These are phyloP conservation scores for Agrilus planipennis DNA, from an alignment of 1,140 invertebrate species.

Conservation along the genomic window DNA sequence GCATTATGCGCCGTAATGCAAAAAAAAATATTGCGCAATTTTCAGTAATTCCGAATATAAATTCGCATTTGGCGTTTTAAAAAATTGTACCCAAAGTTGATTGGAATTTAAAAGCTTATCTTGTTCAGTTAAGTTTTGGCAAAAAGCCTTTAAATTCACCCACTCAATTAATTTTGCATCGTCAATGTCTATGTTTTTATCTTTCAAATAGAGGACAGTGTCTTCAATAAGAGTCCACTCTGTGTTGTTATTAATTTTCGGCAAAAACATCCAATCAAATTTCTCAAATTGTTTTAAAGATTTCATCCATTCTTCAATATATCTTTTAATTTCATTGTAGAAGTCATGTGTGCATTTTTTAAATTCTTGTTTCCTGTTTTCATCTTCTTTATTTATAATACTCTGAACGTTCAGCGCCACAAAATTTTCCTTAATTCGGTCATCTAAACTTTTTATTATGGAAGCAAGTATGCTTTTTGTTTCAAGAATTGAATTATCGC, in stretches of 20 bases:
- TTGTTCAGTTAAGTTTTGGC: conserved; percentile 6
- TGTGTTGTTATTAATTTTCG: not conserved
- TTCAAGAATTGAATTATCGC: conserved; percentile 10
- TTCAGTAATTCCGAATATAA: conserved; percentile 6
- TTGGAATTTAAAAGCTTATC: conserved; percentile 6
- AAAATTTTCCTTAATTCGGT: conserved; percentile 2
- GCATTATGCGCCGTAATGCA: too few species aligned
- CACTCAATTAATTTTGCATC: conserved; percentile 9
- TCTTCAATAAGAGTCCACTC: not conserved
- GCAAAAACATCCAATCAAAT: conserved; percentile 3
- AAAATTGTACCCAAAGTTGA: conserved; percentile 1
- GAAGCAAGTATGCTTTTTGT: conserved; percentile 1
- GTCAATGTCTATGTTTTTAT: conserved; percentile 8
- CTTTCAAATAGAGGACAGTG: not conserved
- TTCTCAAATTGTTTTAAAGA: conserved; percentile 2
- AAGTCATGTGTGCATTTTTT: not conserved
- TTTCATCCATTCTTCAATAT: conserved; percentile 1
- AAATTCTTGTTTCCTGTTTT: conserved; percentile 9
- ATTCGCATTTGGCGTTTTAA: conserved; percentile 7
- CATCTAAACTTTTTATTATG: conserved; percentile 1
- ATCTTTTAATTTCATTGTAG: conserved; percentile 2
- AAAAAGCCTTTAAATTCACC: conserved; percentile 10
- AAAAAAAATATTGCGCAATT: conserved; percentile 12
- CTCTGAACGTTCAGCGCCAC: not conserved
- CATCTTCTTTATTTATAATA: conserved; percentile 8